phyloP scores from a whole-genome alignment of 2,113 vertebrate genomes.

The Lepus europaeus region DNA sequence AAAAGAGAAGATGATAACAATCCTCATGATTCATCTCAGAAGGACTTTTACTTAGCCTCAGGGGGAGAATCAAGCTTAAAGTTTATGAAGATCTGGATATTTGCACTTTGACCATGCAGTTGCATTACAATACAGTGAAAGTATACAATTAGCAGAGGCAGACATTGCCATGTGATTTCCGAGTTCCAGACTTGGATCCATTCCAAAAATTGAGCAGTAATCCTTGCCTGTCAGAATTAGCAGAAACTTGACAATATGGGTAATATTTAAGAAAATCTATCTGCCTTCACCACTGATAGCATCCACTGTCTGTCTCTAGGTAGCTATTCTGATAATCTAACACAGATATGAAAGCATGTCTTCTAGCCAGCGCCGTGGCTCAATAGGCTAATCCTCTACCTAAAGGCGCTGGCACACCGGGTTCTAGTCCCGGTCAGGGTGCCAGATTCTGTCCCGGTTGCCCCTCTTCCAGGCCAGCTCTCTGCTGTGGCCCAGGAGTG shows the following conservation, averaged over 20 bases:
- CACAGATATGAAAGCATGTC: neutral
- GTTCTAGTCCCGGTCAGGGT: no score
- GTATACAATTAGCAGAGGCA: neutral
- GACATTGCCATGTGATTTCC: slow-evolving; percentile 2
- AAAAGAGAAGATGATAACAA: neutral
- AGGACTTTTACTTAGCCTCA: neutral
- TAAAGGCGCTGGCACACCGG: no score
- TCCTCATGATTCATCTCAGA: neutral
- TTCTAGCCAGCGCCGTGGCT: no score
- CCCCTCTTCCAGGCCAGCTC: no score
- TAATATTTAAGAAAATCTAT: neutral
- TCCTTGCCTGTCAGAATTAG: neutral
- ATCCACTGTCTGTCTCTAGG: neutral
- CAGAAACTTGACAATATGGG: neutral
- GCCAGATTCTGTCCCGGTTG: no score
- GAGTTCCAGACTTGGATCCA: slow-evolving; percentile 9
- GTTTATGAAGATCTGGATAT: neutral
- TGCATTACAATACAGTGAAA: neutral
- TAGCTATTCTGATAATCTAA: neutral
- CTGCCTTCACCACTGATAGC: neutral
- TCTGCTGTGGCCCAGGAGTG: no score
- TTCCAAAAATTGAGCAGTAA: neutral
- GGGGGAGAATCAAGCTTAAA: neutral
- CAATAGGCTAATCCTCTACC: no score
- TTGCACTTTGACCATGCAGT: neutral